Conservation (phyloP, 53 echinoderm and acorn worm species). For the Luidia sarsii region DNA sequence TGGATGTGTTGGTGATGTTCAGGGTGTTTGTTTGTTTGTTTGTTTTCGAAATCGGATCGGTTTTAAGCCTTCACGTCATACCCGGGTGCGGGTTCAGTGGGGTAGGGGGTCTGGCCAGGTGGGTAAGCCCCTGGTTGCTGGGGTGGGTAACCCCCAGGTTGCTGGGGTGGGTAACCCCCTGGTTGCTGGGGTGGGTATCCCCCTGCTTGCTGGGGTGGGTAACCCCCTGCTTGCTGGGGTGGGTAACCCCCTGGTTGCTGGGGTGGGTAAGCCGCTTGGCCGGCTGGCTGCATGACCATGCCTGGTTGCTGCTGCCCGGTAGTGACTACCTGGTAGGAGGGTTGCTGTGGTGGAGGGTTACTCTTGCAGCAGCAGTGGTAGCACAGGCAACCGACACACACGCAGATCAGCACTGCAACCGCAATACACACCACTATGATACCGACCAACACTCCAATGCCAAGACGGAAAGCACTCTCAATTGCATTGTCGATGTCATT, state of each 20-base stretch:
- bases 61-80: too few species aligned
- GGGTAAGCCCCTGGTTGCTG: neutral
- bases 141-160: neutral
- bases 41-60: too few species aligned
- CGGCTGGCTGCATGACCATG: constrained; percentile 31
- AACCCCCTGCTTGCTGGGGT: neutral
- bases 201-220: neutral
- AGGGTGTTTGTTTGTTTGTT: too few species aligned
- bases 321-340: constrained; percentile 15
- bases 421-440: constrained; percentile 41
- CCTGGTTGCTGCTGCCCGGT: neutral
- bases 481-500: neutral
- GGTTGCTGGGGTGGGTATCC: neutral
- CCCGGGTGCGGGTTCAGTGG: too few species aligned
- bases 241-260: neutral
- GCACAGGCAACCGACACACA: constrained; percentile 45
- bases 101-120: constrained; percentile 1
- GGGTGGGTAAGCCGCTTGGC: neutral
- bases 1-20: too few species aligned
- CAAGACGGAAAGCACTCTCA: constrained; percentile 4
- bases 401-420: constrained; percentile 32
- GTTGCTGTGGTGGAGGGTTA: neutral
- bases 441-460: constrained; percentile 26
- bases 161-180: neutral
- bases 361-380: constrained; percentile 63